Evolutionary conservation across 2,113 vertebrate species (phyloP).

Genomic region (Ploceus nigricollis): DNA sequence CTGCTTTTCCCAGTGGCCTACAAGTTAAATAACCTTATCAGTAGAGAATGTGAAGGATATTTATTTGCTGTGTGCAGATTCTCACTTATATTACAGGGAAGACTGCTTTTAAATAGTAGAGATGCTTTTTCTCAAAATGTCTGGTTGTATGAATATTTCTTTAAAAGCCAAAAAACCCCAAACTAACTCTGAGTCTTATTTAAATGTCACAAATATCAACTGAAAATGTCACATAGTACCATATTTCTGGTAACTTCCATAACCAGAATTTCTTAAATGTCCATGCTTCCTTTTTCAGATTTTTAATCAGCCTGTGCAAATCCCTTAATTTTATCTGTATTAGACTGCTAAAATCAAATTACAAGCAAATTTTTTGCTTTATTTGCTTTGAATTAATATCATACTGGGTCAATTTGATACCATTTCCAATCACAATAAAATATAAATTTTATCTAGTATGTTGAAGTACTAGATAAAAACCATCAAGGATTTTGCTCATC

Average conservation of each 20-base stretch:
- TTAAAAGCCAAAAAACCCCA: background rate
- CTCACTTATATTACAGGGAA: background rate
- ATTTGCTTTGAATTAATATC: background rate
- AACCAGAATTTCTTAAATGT: background rate
- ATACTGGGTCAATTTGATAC: background rate
- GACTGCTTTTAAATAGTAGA: background rate
- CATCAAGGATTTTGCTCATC: background rate
- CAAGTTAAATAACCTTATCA: background rate
- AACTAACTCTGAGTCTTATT: background rate
- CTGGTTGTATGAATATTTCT: background rate
- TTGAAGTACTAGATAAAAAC: background rate
- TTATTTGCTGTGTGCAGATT: background rate
- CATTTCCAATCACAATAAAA: background rate
- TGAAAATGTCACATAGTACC: background rate
- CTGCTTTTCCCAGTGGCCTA: background rate
- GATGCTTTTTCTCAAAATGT: background rate
- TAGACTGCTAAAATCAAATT: background rate
- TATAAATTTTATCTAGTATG: background rate
- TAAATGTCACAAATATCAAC: slow-evolving; percentile 17
- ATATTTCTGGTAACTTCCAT: background rate
- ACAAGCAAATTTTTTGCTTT: background rate
- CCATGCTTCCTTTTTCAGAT: background rate
- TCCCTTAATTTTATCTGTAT: background rate
- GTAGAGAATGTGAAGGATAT: background rate
- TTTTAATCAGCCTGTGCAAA: background rate